Conservation (phyloP, 2,888 invertebrate species). For the Euspilapteryx auroguttella region DNA sequence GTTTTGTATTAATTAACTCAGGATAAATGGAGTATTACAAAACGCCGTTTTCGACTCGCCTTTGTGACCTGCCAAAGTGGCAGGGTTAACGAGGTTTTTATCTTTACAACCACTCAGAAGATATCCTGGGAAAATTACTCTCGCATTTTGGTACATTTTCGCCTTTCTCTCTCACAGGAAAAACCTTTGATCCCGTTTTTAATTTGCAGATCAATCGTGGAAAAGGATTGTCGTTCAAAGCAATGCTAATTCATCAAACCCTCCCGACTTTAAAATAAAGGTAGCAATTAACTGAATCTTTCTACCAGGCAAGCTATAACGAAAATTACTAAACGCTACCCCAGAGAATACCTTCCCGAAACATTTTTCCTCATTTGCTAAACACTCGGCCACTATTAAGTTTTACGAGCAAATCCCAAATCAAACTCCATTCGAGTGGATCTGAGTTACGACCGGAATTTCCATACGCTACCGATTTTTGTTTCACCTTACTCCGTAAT, state of each 20-base stretch:
- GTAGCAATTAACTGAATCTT: no score
- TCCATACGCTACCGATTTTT: constrained; percentile 10
- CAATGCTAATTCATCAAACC: no score
- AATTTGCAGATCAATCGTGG: constrained; percentile 25
- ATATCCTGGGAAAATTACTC: constrained; percentile 14
- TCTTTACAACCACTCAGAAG: constrained; percentile 5
- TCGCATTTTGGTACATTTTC: no score
- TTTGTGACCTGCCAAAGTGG: constrained; percentile 9
- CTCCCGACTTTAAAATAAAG: no score
- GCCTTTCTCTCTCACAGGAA: no score
- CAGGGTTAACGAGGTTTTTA: constrained; percentile 21
- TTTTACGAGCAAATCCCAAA: constrained; percentile 26
- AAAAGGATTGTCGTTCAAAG: constrained; percentile 25
- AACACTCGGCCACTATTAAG: constrained; percentile 18
- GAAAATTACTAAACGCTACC: no score
- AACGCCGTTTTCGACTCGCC: no score
- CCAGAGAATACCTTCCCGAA: constrained; percentile 6
- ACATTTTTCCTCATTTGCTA: no score
- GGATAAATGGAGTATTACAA: constrained; percentile 48
- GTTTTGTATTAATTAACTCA: constrained; percentile 51
- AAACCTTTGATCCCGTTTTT: constrained; percentile 22
- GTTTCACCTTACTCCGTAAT: constrained; percentile 10
- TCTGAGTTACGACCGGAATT: constrained; percentile 14
- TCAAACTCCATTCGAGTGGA: constrained; percentile 15
- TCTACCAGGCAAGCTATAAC: no score